Evolutionary conservation across 1,140 invertebrate species (phyloP).

Genomic region (Ladona fulva): DNA sequence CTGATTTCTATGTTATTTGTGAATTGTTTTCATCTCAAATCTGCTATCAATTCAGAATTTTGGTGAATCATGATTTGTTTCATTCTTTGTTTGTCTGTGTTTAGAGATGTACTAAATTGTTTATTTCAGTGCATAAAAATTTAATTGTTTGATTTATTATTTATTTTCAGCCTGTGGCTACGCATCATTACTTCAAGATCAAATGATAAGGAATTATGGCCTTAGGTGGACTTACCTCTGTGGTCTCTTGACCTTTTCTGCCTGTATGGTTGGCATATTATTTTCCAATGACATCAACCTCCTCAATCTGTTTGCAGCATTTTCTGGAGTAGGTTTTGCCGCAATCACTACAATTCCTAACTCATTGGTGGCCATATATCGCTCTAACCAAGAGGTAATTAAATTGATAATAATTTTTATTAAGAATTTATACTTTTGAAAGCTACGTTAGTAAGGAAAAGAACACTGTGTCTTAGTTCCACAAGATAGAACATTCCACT

Average conservation of each 20-base stretch:
- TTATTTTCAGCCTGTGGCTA: constrained; percentile 19
- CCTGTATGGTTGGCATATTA: constrained; percentile 38
- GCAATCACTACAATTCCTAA: constrained; percentile 41
- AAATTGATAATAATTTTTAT: background rate
- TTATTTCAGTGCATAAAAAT: background rate
- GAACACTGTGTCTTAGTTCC: too few species aligned
- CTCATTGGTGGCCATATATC: constrained; percentile 39
- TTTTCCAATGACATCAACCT: constrained; percentile 32
- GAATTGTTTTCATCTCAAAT: too few species aligned
- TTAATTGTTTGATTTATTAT: background rate
- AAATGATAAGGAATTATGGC: constrained; percentile 33
- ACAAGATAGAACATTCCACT: too few species aligned
- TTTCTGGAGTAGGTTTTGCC: constrained; percentile 41
- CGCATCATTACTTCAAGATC: constrained; percentile 33
- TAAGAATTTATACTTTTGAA: background rate
- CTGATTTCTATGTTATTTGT: too few species aligned
- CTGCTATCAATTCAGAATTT: too few species aligned
- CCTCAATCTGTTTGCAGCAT: constrained; percentile 35
- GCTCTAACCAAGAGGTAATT: constrained; percentile 35
- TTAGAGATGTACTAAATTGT: too few species aligned
- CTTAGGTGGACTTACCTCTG: constrained; percentile 33
- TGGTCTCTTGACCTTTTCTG: constrained; percentile 36
- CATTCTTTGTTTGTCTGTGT: too few species aligned
- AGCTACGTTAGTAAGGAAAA: background rate
- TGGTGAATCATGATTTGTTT: too few species aligned